These are phyloP conservation scores for Epinotia brunnichana DNA, from an alignment of 2,888 invertebrate species.

Conservation along the genomic window DNA sequence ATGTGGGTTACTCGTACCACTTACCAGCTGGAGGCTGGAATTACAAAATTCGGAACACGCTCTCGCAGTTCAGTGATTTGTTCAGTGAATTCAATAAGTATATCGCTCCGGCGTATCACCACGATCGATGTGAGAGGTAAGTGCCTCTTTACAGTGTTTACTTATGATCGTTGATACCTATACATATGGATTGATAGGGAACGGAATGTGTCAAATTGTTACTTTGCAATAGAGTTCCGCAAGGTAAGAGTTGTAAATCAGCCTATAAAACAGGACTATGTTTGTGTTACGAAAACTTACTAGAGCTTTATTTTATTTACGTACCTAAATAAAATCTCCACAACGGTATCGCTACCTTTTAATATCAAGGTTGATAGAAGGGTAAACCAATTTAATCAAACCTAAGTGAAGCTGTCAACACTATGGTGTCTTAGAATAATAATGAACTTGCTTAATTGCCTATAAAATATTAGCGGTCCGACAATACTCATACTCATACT, in stretches of 20 bases:
- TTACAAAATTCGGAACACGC: constrained; percentile 89
- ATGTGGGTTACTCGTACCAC: constrained; percentile 93
- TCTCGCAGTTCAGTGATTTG: constrained; percentile 95
- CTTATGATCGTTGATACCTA: constrained; percentile 7
- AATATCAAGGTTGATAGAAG: no score
- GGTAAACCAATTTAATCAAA: no score
- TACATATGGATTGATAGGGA: not conserved
- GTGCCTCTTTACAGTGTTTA: constrained; percentile 40
- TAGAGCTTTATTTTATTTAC: no score
- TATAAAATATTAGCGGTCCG: no score
- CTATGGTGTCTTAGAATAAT: no score
- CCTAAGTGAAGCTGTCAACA: no score
- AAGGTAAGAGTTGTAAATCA: not conserved
- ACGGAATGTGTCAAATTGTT: not conserved
- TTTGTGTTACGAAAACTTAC: not conserved
- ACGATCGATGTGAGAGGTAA: constrained; percentile 97
- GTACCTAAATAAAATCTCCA: no score
- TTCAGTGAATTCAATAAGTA: constrained; percentile 98
- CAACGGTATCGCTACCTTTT: no score
- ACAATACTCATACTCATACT: no score
- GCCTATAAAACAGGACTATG: not conserved
- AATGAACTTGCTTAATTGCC: no score
- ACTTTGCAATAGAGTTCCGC: not conserved
- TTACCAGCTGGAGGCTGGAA: constrained; percentile 91
- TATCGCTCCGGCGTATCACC: constrained; percentile 97